These are phyloP conservation scores for Ennomos quercinarius DNA, from an alignment of 2,888 invertebrate species.

Conservation along the genomic window DNA sequence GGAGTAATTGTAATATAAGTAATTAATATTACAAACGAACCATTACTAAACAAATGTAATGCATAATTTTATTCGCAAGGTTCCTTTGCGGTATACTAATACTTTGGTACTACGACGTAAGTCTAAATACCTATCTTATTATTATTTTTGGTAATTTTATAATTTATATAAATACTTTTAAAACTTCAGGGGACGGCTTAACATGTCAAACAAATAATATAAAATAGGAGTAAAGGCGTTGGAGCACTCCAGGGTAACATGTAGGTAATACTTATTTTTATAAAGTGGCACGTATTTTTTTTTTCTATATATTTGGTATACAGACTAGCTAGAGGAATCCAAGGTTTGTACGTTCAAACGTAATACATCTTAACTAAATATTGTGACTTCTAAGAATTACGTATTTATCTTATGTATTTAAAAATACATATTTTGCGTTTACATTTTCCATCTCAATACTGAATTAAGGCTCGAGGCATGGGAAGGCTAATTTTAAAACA, in stretches of 20 bases:
- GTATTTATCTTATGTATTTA: too few species aligned
- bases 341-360: too few species aligned
- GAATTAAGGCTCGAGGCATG: constrained; percentile 1
- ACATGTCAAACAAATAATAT: constrained; percentile 66
- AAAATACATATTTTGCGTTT: too few species aligned
- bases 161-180: constrained; percentile 62
- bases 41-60: too few species aligned
- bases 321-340: background rate
- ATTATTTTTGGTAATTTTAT: constrained; percentile 42
- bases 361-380: too few species aligned
- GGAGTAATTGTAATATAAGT: too few species aligned
- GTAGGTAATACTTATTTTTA: constrained; percentile 5
- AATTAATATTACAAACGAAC: too few species aligned
- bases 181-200: constrained; percentile 79
- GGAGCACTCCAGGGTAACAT: constrained; percentile 10
- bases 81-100: constrained; percentile 32
- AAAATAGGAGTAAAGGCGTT: constrained; percentile 41
- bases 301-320: constrained; percentile 7
- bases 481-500: background rate
- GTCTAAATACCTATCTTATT: constrained; percentile 38
- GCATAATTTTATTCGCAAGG: constrained; percentile 19
- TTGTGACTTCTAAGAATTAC: too few species aligned
- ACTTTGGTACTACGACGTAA: constrained; percentile 11
- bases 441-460: background rate
- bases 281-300: constrained; percentile 11